Percentiles rank a stretch among this genome's conserved stretches.
Conservation (phyloP, 2,888 invertebrate genomes). For the Meandrusa payeni region DNA sequence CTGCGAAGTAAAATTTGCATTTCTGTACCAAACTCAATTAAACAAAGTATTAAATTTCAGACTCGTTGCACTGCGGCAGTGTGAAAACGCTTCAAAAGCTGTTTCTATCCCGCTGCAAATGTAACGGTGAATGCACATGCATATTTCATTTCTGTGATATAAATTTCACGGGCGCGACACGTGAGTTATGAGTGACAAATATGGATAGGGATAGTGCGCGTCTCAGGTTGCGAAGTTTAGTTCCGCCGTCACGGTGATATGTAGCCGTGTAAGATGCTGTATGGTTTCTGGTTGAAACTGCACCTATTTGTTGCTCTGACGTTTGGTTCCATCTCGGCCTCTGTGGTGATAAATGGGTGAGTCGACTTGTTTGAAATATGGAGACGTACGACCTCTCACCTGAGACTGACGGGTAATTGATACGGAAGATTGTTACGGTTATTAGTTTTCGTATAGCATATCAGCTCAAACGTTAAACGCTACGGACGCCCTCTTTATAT, state of each 20-base stretch:
- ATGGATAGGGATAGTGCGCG: conserved; percentile 22
- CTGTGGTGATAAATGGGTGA: conserved; percentile 18
- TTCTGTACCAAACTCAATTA: neutral
- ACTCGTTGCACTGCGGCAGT: conserved; percentile 3
- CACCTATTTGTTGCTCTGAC: conserved; percentile 20
- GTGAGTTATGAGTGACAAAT: conserved; percentile 38
- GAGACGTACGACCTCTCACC: conserved; percentile 1
- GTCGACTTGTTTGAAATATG: conserved; percentile 20
- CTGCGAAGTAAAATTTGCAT: conserved; percentile 1
- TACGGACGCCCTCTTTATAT: no score
- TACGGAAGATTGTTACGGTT: no score
- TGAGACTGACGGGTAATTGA: conserved; percentile 4
- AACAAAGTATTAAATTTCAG: neutral
- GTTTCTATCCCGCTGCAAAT: conserved; percentile 23
- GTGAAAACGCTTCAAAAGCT: conserved; percentile 23
- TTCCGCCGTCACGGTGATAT: conserved; percentile 20
- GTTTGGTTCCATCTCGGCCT: conserved; percentile 16
- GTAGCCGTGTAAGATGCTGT: conserved; percentile 7
- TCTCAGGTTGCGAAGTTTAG: conserved; percentile 26
- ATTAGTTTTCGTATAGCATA: no score
- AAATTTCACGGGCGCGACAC: conserved; percentile 31
- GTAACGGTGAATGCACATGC: conserved; percentile 23
- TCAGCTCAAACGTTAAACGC: no score
- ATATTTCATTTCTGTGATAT: conserved; percentile 35
- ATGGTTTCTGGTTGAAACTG: conserved; percentile 6